A percentile compares a stretch with the other conserved stretches of the same genome.
These are phyloP conservation scores for Rhizoglyphus robini DNA, from an alignment of 1,140 invertebrate species.

Conservation along the genomic window DNA sequence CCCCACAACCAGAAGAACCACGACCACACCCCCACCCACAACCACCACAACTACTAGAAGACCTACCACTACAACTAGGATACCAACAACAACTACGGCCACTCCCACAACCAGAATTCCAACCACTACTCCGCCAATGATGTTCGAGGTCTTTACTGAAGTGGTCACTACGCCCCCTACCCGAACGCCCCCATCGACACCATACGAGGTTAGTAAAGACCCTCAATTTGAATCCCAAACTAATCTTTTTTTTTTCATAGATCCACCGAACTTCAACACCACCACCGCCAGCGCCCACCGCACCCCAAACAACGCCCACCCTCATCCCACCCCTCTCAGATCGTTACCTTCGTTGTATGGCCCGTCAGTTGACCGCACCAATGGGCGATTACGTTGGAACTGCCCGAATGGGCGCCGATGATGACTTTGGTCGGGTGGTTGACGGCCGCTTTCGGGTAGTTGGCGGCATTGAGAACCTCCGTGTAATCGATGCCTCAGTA, in stretches of 20 bases:
- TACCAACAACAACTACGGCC: neutral
- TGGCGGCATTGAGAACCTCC: constrained; percentile 23
- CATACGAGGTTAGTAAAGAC: too few relatives aligned
- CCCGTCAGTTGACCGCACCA: constrained; percentile 67
- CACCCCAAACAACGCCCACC: neutral
- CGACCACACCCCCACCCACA: neutral
- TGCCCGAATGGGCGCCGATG: constrained; percentile 62
- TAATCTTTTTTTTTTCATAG: too few relatives aligned
- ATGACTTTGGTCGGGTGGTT: constrained; percentile 60
- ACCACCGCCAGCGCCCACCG: too few relatives aligned
- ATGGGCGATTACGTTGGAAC: constrained; percentile 46
- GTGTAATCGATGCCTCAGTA: constrained; percentile 42
- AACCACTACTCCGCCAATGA: neutral
- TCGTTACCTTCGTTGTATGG: constrained; percentile 68
- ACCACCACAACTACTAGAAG: neutral
- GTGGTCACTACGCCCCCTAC: too few relatives aligned
- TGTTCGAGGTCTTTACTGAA: too few relatives aligned
- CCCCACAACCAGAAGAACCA: neutral
- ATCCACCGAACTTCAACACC: too few relatives aligned
- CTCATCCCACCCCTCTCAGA: constrained; percentile 46
- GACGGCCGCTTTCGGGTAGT: constrained; percentile 50
- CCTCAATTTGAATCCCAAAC: too few relatives aligned
- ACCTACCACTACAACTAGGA: neutral
- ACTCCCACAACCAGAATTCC: neutral
- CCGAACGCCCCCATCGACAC: too few relatives aligned